Evolutionary conservation across 2,888 invertebrate species (phyloP).

Genomic region (Zootermopsis nevadensis): DNA sequence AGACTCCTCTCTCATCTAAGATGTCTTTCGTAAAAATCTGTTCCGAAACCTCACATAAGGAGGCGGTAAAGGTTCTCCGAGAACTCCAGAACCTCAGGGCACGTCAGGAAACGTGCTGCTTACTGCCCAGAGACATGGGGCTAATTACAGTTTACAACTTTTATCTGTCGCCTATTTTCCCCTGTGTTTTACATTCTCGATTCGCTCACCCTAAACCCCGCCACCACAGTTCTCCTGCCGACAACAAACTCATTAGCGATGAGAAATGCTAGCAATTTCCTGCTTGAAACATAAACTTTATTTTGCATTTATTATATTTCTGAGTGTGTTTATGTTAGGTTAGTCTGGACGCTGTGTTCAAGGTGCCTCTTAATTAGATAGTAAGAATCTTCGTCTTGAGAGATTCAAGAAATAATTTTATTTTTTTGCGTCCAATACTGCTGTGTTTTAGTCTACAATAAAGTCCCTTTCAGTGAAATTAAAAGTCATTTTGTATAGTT

Average conservation of each 20-base stretch:
- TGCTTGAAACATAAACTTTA: conserved; percentile 26
- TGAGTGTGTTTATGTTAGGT: background rate
- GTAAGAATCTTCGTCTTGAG: background rate
- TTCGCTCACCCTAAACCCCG: no score
- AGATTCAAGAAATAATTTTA: background rate
- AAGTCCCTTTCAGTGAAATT: no score
- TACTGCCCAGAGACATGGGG: background rate
- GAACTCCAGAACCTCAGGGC: no score
- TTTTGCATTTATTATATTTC: conserved; percentile 21
- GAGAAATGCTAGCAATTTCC: conserved; percentile 33
- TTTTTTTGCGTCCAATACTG: no score
- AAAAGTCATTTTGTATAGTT: no score
- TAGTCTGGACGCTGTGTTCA: background rate
- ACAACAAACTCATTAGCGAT: conserved; percentile 20
- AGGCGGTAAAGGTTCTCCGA: no score
- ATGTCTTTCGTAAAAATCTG: no score
- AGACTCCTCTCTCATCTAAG: no score
- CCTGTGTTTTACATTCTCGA: background rate
- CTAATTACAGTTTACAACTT: conserved; percentile 38
- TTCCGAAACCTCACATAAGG: no score
- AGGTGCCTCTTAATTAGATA: background rate
- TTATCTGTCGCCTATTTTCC: conserved; percentile 6
- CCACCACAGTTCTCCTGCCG: background rate
- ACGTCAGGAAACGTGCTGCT: background rate
- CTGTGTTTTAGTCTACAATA: no score